Conservation (phyloP, 2,113 vertebrate species). For the Vidua chalybeata region DNA sequence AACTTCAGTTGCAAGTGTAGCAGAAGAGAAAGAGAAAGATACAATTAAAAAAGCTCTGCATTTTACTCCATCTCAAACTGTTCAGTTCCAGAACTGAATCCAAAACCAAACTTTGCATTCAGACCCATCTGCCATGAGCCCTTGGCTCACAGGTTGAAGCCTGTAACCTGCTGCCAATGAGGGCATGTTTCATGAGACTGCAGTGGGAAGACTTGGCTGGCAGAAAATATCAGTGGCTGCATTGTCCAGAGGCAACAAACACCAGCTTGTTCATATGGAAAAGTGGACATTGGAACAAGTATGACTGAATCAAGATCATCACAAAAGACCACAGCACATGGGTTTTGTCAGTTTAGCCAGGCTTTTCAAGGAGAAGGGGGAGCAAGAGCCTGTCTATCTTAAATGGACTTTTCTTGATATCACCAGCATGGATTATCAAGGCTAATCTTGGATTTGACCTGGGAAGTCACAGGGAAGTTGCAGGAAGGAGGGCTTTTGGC, state of each 20-base stretch:
- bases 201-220: not conserved
- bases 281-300: not conserved
- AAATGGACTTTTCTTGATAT: not conserved
- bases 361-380: not conserved
- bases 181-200: not conserved
- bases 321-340: not conserved
- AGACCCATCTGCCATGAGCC: not conserved
- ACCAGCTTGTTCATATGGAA: not conserved
- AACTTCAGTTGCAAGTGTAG: not conserved
- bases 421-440: not conserved
- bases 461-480: fast-evolving
- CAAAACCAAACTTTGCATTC: conserved; percentile 24
- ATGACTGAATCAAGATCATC: not conserved
- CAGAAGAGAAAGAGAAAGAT: not conserved
- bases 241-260: not conserved
- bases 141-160: not conserved
- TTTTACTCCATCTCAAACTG: not conserved
- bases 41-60: not conserved
- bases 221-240: not conserved
- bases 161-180: conserved; percentile 5
- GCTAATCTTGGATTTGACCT: not conserved
- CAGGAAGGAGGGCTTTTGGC: not conserved
- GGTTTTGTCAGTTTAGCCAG: not conserved
- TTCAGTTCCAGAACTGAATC: conserved; percentile 24
- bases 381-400: not conserved